phyloP scores from a whole-genome alignment of 2,113 vertebrate species.

The Taurulus bubalis region DNA sequence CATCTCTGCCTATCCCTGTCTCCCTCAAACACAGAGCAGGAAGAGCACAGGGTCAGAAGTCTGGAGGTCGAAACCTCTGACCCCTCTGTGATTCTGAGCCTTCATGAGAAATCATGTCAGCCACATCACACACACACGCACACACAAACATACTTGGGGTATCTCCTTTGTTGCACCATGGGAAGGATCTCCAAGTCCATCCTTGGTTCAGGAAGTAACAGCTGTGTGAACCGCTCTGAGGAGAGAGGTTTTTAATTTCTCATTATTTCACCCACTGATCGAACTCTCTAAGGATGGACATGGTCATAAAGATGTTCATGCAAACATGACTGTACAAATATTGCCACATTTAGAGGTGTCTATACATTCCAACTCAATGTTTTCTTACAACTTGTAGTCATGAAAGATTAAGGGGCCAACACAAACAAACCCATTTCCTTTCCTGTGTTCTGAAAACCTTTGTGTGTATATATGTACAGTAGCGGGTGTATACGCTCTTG shows the following conservation, averaged over 20 bases:
- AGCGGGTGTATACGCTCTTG: constrained; percentile 12
- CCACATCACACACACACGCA: constrained; percentile 46
- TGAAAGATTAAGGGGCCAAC: constrained; percentile 48
- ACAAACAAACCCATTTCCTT: constrained; percentile 57
- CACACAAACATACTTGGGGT: constrained; percentile 90
- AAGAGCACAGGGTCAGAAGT: constrained; percentile 60
- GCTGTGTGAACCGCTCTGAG: constrained; percentile 91
- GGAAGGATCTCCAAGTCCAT: constrained; percentile 90
- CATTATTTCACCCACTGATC: not conserved
- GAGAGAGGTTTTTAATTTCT: constrained; percentile 23
- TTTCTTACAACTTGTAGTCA: constrained; percentile 24
- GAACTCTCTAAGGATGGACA: not conserved
- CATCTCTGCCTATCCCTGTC: constrained; percentile 11
- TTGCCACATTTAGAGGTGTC: not conserved
- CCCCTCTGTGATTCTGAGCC: constrained; percentile 58
- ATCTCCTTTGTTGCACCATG: constrained; percentile 90
- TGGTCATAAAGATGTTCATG: not conserved
- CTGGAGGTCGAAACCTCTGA: constrained; percentile 60
- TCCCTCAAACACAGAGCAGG: constrained; percentile 58
- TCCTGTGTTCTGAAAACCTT: constrained; percentile 33
- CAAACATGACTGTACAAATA: constrained; percentile 7
- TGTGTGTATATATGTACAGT: constrained; percentile 27
- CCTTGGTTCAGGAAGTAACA: constrained; percentile 86
- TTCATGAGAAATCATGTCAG: constrained; percentile 71
- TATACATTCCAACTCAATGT: not conserved